Evolutionary conservation across 1,140 invertebrate genomes (phyloP), one percentile per base, ranked within the genome.

Genomic region (Ceratosolen solmsi): DNA sequence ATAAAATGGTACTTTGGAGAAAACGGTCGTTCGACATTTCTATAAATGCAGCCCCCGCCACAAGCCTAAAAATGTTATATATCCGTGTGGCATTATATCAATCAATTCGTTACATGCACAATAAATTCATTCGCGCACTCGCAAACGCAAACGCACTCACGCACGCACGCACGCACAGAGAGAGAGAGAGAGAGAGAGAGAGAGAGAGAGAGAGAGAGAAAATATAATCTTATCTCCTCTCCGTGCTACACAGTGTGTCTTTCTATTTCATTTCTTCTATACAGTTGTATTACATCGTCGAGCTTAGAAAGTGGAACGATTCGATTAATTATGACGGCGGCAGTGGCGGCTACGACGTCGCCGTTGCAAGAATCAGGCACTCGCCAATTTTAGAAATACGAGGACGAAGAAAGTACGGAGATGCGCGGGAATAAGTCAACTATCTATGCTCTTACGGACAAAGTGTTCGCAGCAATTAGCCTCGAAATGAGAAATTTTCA

Each of bases 251-350:
- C 13, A 2, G 8, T 11, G 70, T 51, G 56, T 77, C 73, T 79
- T 72, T 82, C 74, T 77, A 46, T 80, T 75, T 82, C 49, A 75
- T 33, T 82, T 80, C 77, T 65, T 78, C 5, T 11, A 7, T 58
- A 49, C 38, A 36, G 30, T 80, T 38, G 74, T 33, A 71, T 84
- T 84, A 83, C 82, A 85, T 83, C 73, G 83, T 70, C 70, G 77
- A 58, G 80, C 60, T 85, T 85, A 86, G 86, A 86, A 86, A 86
- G 84, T 86, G 85, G 83, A 86, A 87, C 83, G 81, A 84, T 85
- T 84, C 83, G 76, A 86, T 86, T 87, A 85, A 87, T 87, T 86
- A 86, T 84, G 76, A 82, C 72, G 70, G 41, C 54, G 41, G 30
- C 2, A 25, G 38, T 63, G 38, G 30, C 2, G n/a, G n/a, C n/a